phyloP scores from a whole-genome alignment of 2,113 vertebrate species.

The Arizona elegans region DNA sequence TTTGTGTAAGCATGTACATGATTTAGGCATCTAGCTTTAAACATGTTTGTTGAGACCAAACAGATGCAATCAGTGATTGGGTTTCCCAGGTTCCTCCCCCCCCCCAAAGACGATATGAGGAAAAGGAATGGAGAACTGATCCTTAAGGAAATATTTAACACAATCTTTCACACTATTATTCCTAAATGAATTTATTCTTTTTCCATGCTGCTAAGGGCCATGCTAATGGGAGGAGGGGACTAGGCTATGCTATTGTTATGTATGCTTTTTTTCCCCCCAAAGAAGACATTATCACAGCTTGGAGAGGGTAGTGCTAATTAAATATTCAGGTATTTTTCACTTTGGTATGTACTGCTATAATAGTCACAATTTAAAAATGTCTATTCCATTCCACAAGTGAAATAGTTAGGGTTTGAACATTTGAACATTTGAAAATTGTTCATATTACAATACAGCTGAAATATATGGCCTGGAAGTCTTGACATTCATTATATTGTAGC shows the following conservation, averaged over 20 bases:
- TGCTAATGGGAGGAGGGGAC: neutral
- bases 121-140: neutral
- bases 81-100: neutral
- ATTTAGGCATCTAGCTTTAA: neutral
- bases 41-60: neutral
- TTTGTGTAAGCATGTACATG: neutral
- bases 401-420: too few relatives aligned
- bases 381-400: neutral
- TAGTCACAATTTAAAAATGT: neutral
- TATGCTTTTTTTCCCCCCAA: neutral
- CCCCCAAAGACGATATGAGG: neutral
- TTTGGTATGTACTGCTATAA: neutral
- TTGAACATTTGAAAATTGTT: neutral
- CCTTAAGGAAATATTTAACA: neutral
- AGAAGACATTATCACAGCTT: neutral
- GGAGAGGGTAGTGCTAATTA: neutral
- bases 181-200: neutral
- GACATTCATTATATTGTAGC: neutral
- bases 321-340: neutral
- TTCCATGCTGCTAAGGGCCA: neutral
- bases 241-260: neutral
- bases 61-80: neutral
- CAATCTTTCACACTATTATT: neutral
- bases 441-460: neutral
- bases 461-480: neutral